Evolutionary conservation across 2,113 vertebrate genomes (phyloP).

Genomic region (Varanus salvator): DNA sequence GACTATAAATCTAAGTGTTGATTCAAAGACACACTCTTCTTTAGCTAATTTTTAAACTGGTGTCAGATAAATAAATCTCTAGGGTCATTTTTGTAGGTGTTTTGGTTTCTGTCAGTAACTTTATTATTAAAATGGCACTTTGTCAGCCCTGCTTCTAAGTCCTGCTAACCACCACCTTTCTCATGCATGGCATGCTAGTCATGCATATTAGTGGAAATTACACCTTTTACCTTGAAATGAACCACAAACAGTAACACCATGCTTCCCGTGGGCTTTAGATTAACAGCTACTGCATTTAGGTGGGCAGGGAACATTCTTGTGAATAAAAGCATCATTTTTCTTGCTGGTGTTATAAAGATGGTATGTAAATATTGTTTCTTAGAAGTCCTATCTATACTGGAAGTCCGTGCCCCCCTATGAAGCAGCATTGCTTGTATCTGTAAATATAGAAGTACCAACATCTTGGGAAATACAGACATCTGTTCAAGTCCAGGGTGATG

Average conservation of each 20-base stretch:
- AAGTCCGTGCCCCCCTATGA: constrained; percentile 60
- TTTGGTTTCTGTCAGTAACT: background rate
- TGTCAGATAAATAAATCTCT: background rate
- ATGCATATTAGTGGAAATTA: constrained; percentile 54
- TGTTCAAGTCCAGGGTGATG: constrained; percentile 71
- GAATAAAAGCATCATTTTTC: background rate
- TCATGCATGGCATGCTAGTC: constrained; percentile 25
- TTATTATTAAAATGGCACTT: background rate
- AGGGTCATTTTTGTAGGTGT: background rate
- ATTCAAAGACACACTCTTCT: background rate
- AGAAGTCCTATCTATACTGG: background rate
- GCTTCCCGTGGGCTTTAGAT: constrained; percentile 41
- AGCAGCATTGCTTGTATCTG: constrained; percentile 51
- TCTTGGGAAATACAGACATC: constrained; percentile 80
- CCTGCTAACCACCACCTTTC: background rate
- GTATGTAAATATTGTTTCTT: background rate
- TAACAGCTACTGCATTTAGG: constrained; percentile 55
- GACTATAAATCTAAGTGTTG: background rate
- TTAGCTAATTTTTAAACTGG: constrained; percentile 3
- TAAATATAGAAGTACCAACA: constrained; percentile 73
- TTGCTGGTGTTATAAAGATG: rapidly evolving
- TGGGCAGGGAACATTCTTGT: constrained; percentile 64
- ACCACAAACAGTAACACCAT: constrained; percentile 40
- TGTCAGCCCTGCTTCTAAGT: constrained; percentile 56
- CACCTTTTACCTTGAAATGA: background rate